Percentiles rank a stretch among this genome's conserved stretches.
Conservation (phyloP, 1,140 invertebrate genomes). For the Apis mellifera region DNA sequence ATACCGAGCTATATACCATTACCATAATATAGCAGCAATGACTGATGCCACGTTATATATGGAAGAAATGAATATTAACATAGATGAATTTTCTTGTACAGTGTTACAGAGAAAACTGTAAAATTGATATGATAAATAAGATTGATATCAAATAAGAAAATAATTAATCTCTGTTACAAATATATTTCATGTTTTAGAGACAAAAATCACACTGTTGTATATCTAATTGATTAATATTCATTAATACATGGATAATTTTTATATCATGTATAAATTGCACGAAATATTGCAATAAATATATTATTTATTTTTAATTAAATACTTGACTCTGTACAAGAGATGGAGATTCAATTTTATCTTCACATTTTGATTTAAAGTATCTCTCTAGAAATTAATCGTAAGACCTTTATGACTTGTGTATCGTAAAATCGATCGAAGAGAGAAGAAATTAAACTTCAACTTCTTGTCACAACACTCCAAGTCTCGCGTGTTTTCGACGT, state of each 20-base stretch:
- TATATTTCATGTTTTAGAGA: too few relatives aligned
- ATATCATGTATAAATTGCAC: too few relatives aligned
- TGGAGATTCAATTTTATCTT: background rate
- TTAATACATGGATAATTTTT: too few relatives aligned
- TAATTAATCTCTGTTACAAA: background rate
- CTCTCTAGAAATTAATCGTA: background rate
- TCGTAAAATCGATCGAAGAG: background rate
- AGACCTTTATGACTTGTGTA: too few relatives aligned
- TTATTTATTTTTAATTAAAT: too few relatives aligned
- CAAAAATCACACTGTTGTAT: too few relatives aligned
- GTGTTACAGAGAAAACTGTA: background rate
- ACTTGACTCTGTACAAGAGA: too few relatives aligned
- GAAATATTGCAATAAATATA: too few relatives aligned
- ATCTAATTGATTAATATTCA: too few relatives aligned
- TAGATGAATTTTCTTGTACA: background rate
- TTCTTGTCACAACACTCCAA: background rate
- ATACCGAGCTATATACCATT: background rate
- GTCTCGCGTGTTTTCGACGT: background rate
- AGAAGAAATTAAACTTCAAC: background rate
- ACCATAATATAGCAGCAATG: slow-evolving; percentile 1
- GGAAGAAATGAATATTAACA: background rate
- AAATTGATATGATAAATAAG: too few relatives aligned
- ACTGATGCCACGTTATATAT: background rate
- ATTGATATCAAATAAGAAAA: background rate
- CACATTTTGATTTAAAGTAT: background rate